phyloP scores from a whole-genome alignment of 2,888 invertebrate species.

The Sinohyriopsis cumingii region DNA sequence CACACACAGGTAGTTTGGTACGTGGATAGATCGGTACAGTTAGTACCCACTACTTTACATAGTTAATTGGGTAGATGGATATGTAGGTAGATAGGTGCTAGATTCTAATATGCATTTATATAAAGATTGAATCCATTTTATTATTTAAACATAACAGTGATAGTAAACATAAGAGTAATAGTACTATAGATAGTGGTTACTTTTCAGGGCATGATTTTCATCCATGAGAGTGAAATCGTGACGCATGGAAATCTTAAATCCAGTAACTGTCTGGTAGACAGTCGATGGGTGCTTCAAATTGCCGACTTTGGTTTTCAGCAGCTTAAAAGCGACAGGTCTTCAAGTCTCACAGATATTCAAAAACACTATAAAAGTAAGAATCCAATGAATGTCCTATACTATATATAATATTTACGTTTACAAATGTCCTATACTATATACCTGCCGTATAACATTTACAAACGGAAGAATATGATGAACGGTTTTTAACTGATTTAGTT shows the following conservation, averaged over 20 bases:
- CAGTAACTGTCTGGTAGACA: conserved; percentile 66
- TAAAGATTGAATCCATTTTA: background rate
- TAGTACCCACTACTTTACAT: too few species aligned
- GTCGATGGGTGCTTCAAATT: conserved; percentile 67
- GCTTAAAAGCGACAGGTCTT: conserved; percentile 40
- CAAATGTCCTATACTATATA: background rate
- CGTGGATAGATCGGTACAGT: too few species aligned
- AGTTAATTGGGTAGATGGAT: background rate
- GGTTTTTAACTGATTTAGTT: background rate
- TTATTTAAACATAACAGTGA: too few species aligned
- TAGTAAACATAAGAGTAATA: too few species aligned
- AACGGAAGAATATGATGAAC: background rate
- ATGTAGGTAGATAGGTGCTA: background rate
- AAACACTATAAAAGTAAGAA: conserved; percentile 45
- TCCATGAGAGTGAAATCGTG: conserved; percentile 63
- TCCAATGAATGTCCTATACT: background rate
- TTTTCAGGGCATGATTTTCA: conserved; percentile 64
- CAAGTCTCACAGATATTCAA: conserved; percentile 29
- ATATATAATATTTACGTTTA: too few species aligned
- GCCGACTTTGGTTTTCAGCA: conserved; percentile 65
- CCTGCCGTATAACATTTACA: background rate
- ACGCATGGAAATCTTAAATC: conserved; percentile 67
- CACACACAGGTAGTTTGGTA: too few species aligned
- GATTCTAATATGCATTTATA: background rate
- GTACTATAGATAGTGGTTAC: background rate